Evolutionary conservation across 2,888 invertebrate genomes (phyloP).

Genomic region (Sarcophaga rosellei): DNA sequence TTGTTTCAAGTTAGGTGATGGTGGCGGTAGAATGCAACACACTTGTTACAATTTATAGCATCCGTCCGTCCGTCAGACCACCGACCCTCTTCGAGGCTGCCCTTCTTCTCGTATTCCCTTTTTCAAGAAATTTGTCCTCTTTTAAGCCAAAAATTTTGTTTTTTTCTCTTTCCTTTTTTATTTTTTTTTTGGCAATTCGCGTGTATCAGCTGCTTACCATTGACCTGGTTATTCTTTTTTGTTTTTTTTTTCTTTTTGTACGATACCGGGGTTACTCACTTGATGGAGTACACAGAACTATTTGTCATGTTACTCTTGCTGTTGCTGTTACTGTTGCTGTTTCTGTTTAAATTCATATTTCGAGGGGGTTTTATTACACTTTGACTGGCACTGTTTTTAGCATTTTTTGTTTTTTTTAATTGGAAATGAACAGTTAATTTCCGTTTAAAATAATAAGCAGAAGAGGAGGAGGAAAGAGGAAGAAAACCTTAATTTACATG

Average conservation of each 20-base stretch:
- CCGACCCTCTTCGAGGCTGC: too few relatives aligned
- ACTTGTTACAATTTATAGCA: conserved; percentile 49
- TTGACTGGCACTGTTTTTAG: conserved; percentile 6
- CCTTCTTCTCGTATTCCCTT: conserved; percentile 26
- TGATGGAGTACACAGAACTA: conserved; percentile 39
- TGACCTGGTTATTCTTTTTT: conserved; percentile 53
- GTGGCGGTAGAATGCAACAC: conserved; percentile 6
- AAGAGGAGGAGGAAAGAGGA: too few relatives aligned
- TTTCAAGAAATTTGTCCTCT: conserved; percentile 50
- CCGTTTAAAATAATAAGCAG: conserved; percentile 31
- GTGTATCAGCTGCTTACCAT: conserved; percentile 62
- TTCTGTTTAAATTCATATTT: neutral
- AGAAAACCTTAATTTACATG: conserved; percentile 25
- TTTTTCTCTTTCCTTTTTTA: neutral
- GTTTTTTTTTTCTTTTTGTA: too few relatives aligned
- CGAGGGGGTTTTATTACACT: neutral
- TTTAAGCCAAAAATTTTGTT: neutral
- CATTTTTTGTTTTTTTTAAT: conserved; percentile 50
- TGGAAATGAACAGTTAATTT: conserved; percentile 70
- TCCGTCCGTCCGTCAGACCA: neutral
- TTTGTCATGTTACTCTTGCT: conserved; percentile 47
- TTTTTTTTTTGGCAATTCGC: conserved; percentile 55
- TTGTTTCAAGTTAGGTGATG: neutral
- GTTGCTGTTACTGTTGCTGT: conserved; percentile 12
- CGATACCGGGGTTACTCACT: too few relatives aligned